A percentile compares a stretch with the other conserved stretches of the same genome.
Conservation (phyloP, 2,113 vertebrate genomes). For the Barnardius zonarius region DNA sequence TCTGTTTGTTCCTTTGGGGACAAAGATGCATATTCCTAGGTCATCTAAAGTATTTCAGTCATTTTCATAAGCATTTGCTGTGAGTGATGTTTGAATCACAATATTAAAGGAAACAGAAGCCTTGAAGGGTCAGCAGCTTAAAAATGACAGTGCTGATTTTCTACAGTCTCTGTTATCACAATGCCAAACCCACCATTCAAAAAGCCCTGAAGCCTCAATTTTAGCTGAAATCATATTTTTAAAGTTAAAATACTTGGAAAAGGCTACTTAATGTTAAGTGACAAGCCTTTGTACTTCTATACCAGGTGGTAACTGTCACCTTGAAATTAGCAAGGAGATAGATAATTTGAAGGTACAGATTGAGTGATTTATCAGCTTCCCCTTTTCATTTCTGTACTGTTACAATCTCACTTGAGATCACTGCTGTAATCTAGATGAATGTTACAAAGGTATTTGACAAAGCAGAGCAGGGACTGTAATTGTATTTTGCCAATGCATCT, state of each 20-base stretch:
- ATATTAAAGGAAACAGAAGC: not conserved
- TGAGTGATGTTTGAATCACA: not conserved
- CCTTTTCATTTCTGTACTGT: constrained; percentile 53
- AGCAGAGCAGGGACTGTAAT: not conserved
- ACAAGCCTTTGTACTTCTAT: not conserved
- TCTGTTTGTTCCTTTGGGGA: not conserved
- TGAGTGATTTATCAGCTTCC: constrained; percentile 51
- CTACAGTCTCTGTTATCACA: not conserved
- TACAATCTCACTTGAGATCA: constrained; percentile 39
- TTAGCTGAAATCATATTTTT: not conserved
- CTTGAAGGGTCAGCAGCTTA: not conserved
- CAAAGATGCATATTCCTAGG: not conserved
- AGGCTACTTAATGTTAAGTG: not conserved
- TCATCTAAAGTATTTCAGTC: not conserved
- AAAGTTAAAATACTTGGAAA: not conserved
- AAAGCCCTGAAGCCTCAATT: not conserved
- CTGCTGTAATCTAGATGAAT: constrained; percentile 25
- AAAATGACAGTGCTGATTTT: not conserved
- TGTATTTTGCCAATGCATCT: not conserved
- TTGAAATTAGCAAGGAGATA: constrained; percentile 8
- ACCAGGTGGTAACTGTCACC: not conserved
- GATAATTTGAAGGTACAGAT: not conserved
- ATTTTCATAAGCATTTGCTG: not conserved
- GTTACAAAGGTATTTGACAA: constrained; percentile 26
- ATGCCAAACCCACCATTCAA: not conserved